Evolutionary conservation across 64 coral and sea anemone genomes (phyloP).

Genomic region (Montipora efflorescens): DNA sequence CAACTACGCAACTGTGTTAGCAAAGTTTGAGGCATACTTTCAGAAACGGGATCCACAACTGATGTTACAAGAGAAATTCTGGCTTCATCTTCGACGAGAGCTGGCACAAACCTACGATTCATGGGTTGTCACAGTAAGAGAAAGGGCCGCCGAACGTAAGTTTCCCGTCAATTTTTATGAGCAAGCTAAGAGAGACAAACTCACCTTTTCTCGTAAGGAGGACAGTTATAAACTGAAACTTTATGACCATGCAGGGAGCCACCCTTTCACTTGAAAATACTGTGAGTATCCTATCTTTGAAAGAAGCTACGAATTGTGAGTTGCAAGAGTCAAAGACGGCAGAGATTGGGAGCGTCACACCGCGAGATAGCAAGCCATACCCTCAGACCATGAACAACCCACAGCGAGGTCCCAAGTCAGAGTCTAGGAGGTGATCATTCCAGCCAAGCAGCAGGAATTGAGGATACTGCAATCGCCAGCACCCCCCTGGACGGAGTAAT

Average conservation of each 20-base stretch:
- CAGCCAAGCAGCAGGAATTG: no score
- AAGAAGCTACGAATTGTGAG: slow-evolving; percentile 48
- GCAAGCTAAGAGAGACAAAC: slow-evolving; percentile 25
- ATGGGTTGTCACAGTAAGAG: slow-evolving; percentile 26
- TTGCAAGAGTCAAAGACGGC: slow-evolving; percentile 50
- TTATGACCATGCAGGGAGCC: no score
- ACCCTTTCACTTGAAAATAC: slow-evolving; percentile 56
- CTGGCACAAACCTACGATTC: slow-evolving; percentile 28
- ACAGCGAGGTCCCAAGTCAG: no score
- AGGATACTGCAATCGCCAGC: no score
- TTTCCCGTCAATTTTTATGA: slow-evolving; percentile 50
- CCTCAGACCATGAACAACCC: no score
- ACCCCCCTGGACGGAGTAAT: no score
- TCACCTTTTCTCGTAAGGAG: slow-evolving; percentile 32
- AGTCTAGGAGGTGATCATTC: no score
- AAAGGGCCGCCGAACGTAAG: slow-evolving; percentile 44
- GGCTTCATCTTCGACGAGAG: slow-evolving; percentile 34
- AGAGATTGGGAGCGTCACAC: slow-evolving; percentile 28
- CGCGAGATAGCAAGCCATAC: background rate
- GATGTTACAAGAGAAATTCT: slow-evolving; percentile 19
- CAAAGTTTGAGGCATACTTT: slow-evolving; percentile 56
- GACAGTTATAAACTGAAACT: background rate
- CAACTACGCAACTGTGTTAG: background rate
- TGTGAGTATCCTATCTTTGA: slow-evolving; percentile 52
- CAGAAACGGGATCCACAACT: slow-evolving; percentile 42